A percentile compares a stretch with the other conserved stretches of the same genome.
Conservation (phyloP, 2,888 invertebrate species). For the Lasioglossum villosulum region DNA sequence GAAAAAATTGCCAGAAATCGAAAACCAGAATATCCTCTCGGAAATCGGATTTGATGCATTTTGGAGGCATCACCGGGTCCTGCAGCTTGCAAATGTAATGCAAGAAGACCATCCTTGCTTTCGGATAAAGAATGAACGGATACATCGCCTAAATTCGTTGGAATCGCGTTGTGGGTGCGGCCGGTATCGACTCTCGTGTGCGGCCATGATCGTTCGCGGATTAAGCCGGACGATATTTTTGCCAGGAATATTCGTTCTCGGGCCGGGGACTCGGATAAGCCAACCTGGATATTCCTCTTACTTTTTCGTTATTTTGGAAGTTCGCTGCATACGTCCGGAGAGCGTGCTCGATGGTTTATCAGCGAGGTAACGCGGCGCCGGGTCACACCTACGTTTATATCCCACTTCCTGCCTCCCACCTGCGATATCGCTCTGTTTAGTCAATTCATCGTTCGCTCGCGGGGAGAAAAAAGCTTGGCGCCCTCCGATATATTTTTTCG, state of each 20-base stretch:
- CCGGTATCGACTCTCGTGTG: constrained; percentile 49
- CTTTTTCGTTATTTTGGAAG: constrained; percentile 72
- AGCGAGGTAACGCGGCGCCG: constrained; percentile 49
- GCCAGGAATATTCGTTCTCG: constrained; percentile 68
- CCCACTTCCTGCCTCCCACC: constrained; percentile 6
- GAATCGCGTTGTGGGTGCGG: constrained; percentile 14
- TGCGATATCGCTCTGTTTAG: constrained; percentile 33
- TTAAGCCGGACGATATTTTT: constrained; percentile 69
- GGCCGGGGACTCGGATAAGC: constrained; percentile 66
- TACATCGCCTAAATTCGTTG: constrained; percentile 45
- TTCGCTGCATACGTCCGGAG: constrained; percentile 63
- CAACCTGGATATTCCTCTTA: constrained; percentile 64
- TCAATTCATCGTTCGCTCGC: constrained; percentile 21
- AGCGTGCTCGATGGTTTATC: constrained; percentile 71
- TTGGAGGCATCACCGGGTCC: not conserved
- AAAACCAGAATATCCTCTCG: no score
- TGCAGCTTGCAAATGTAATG: not conserved
- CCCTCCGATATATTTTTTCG: constrained; percentile 6
- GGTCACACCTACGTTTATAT: constrained; percentile 30
- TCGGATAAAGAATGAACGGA: not conserved
- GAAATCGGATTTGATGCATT: no score
- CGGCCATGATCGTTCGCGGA: constrained; percentile 68
- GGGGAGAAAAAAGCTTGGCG: not conserved
- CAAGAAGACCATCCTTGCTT: not conserved
- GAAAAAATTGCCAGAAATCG: no score